Evolutionary conservation across 2,888 invertebrate genomes (phyloP), one percentile per base, ranked within the genome.

Genomic region (Barypeithes pellucidus): DNA sequence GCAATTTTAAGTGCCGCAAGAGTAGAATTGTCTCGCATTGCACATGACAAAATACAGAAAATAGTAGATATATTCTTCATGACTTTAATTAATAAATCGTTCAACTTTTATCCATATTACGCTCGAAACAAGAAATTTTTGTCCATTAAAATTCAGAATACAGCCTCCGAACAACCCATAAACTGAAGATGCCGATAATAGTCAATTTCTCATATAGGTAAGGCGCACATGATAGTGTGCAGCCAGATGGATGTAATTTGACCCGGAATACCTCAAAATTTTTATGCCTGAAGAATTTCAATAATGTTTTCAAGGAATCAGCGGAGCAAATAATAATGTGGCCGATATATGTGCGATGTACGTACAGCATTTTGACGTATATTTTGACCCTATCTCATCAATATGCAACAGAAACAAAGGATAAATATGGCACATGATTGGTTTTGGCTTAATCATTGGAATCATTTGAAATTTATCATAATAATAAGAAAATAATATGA

Each of bases 131-230:
- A 57, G 12, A 14, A 57, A 57, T 29, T 24, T 50, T 12, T 8
- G 33, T 33, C 33, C 33, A 57, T 57, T 33, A 33, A 57, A 57
- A 57, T 57, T 57, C 54, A 36, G 54, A 2, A 36, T 18, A 33
- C 54, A 33, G 8, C 33, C 33, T 57, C 33, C 16, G 16, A 57
- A 33, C 54, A 57, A 29, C 54, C 33, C 24, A 57, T 57, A 11
- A 57, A 33, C 54, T 57, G 54, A 57, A 33, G 33, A 57, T 57
- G 54, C 33, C 33, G 54, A 33, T 57, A 57, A 57, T 57, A 57
- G 54, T 57, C 54, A 57, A 57, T 57, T 57, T 57, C 54, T 57
- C 54, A 57, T 57, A 57, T 57, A 36, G 54, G 54, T 57, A 18
- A 36, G 54, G 14, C 12, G 18, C 9, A 57, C 54, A 33, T 57